Base-by-base conservation (phyloP, 2,113 vertebrate genomes). In the Dolichallabes microphthalmus region DNA sequence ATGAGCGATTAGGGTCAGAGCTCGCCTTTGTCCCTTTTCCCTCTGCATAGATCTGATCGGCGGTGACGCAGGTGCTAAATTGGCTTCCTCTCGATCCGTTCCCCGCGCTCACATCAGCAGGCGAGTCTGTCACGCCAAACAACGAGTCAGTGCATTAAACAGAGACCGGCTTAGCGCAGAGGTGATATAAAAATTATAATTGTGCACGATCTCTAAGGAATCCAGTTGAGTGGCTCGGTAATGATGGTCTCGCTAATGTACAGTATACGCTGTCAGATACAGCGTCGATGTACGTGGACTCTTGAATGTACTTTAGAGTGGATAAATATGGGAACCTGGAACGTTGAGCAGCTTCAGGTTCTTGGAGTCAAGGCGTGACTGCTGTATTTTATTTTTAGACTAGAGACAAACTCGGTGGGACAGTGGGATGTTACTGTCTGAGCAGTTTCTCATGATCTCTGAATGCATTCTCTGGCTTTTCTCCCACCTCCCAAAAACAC, bases 131-230 rank as follows among this genome's bases (percentile, higher is more conserved):
- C 77, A 61, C 32, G n/a, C 77, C 61, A 85, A 80, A 85, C 76
- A 84, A 64, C 66, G 73, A 84, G 39, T 73, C 77, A 73, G 84
- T 80, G 66, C 77, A 85, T 85, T 85, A 73, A 55, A 80, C 53
- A 61, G 84, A 80, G 84, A 80, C 66, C 64, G 50, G 55, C 55
- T 73, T 73, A 85, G 66, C 84, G 15, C 84, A 73, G 84, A 85
- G 55, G 84, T 85, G 84, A 80, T 80, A 80, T 85, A 50, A 85
- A 80, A 85, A 85, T 73, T 66, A 73, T 85, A 85, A 85, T 85
- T 85, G 64, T 60, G 64, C 32, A 69, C 64, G 9, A 19, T 85
- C 84, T 80, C 77, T 22, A 17, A 73, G 77, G 76, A 80, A 52
- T 68, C 61, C 83, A 77, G 60, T 25, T 66, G 73, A 71, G 76